Percentiles rank a stretch among this genome's conserved stretches.
Conservation (phyloP, 2,113 vertebrate species). For the Carassius carassius region DNA sequence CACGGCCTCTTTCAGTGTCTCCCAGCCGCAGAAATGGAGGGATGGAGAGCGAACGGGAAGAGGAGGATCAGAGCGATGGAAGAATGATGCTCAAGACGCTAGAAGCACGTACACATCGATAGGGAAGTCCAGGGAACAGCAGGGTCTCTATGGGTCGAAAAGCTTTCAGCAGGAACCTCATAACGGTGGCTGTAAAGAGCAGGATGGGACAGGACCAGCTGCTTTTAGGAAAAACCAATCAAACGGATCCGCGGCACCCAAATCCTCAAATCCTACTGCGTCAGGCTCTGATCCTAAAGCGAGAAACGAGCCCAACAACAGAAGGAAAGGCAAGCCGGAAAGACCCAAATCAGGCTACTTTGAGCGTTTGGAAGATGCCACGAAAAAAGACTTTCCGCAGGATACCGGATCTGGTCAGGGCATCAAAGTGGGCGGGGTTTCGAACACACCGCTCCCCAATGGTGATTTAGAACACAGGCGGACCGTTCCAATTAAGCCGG, state of each 20-base stretch:
- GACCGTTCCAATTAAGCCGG: constrained; percentile 87
- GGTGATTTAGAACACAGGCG: constrained; percentile 85
- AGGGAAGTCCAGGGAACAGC: constrained; percentile 79
- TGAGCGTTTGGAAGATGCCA: constrained; percentile 79
- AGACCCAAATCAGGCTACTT: constrained; percentile 78
- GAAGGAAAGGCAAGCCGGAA: constrained; percentile 83
- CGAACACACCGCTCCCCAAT: constrained; percentile 79
- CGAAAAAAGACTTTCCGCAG: constrained; percentile 76
- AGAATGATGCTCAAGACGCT: constrained; percentile 70
- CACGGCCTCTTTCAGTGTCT: constrained; percentile 64
- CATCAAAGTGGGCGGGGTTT: constrained; percentile 55
- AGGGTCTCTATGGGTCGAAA: constrained; percentile 55
- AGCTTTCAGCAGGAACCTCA: constrained; percentile 47
- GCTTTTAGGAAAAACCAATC: constrained; percentile 79
- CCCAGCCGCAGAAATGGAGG: constrained; percentile 77
- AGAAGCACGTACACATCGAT: constrained; percentile 42
- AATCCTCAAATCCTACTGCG: constrained; percentile 67
- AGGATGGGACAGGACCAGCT: constrained; percentile 32
- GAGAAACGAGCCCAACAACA: constrained; percentile 57
- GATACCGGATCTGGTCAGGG: constrained; percentile 74
- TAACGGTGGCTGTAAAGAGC: constrained; percentile 57
- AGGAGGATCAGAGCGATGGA: constrained; percentile 74
- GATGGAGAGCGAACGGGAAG: constrained; percentile 75
- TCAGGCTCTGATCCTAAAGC: constrained; percentile 58
- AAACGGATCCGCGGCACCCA: constrained; percentile 71